Base-by-base conservation (phyloP, 2,888 invertebrate species). In the Phengaris alcon region DNA sequence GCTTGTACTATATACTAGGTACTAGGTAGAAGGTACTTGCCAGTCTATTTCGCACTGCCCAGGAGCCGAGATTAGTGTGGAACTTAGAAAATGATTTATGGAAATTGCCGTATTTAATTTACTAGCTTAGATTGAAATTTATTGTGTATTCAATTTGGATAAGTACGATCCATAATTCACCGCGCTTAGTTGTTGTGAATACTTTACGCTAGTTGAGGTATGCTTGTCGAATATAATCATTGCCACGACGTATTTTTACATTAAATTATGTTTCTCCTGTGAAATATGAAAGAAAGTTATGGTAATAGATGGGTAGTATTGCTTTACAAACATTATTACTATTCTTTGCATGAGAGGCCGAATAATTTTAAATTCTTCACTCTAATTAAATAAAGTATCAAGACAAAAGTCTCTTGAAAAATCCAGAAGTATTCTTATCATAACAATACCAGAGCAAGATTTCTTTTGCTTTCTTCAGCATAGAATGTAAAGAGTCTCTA, bases 71-170 rank as follows among this genome's bases (percentile, higher is more conserved):
- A 64, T 64, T 64, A 64, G 12, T 35, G 35, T 46, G 15, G 69
- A 69, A 46, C 69, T 69, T 69, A 48, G 48, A 69, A 48, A 46
- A 48, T 69, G 69, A 69, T 69, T 69, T 69, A 69, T 69, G 48
- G 48, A 69, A 69, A 69, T 69, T 48, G 48, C 69, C 48, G n/a
- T 48, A 48, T 15, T 69, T 48, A 69, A 69, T 69, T 69, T 69
- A 69, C 48, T 69, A 69, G 69, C 69, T 69, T 48, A 64, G 64
- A 48, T 69, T 48, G 69, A 48, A 69, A 64, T 64, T 64, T 69
- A 69, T 46, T 69, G 69, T 69, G 48, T 48, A 69, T 69, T 69
- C 69, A 48, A 48, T 48, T 69, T 46, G 48, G 64, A 64, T 64
- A 69, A 69, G 69, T 48, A 69, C 48, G 15, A 69, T 48, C 69